Evolutionary conservation across 2,888 invertebrate species (phyloP), one percentile per base, ranked within the genome.

Genomic region (Eupelmus urozonus): DNA sequence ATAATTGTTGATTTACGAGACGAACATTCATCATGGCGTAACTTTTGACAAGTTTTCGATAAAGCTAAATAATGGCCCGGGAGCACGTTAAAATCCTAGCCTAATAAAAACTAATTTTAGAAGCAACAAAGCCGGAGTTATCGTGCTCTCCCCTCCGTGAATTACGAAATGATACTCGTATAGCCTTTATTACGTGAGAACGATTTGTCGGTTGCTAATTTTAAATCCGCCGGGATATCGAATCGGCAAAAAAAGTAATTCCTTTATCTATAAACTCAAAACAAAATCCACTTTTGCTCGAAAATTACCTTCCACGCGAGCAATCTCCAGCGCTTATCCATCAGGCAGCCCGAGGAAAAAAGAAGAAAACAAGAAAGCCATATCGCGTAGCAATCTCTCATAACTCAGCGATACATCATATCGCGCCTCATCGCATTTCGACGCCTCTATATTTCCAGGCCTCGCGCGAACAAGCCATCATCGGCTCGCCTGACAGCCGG

Each of bases 401-500:
- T 27, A 57, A 16, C 27, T 57, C 57, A 27, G 3, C 29, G 57
- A 27, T 34, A 34, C 34, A 34, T 34, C 34, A 34, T 34, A 25
- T 27, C 27, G 9, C n/a, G n/a, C 49, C 49, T 49, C 16, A 53
- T 18, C 20, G 5, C 53, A 7, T 20, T 20, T 45, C 16, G 16
- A 16, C 45, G 16, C 13, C 2, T 45, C 4, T 45, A 4, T 45
- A 45, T 45, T 45, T 16, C 9, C 16, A 45, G 2, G 45, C 9
- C 4, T 13, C 4, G 16, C 9, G 9, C 16, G 16, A 45, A 16
- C 9, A 53, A 53, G 2, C 27, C 1, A 16, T n/a, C 55, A 18
- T 63, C 63, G 49, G 42, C 45, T 78, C 51, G 70, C 65, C 78
- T 78, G 70, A 74, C 74, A 65, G 16, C 57, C 59, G 42, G 34